Evolutionary conservation across 2,888 invertebrate species (phyloP).

Genomic region (Microdon myrmicae): DNA sequence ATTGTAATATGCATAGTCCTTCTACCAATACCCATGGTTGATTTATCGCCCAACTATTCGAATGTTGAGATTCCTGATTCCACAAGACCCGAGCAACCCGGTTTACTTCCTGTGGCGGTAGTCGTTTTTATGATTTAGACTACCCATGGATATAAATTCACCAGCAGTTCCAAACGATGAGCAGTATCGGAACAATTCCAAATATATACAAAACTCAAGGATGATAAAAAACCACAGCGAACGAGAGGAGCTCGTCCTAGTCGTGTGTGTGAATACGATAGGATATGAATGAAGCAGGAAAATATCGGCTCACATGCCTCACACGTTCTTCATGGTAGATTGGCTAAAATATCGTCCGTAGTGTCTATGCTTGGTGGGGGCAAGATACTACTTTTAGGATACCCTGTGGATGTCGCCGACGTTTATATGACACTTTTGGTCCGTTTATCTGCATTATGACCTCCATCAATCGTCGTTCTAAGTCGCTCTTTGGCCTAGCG

Average conservation of each 20-base stretch:
- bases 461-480: slow-evolving; percentile 50
- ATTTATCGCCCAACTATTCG: too few species aligned
- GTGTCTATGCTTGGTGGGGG: too few species aligned
- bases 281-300: slow-evolving; percentile 23
- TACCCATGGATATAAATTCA: too few species aligned
- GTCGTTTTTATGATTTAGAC: too few species aligned
- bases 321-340: slow-evolving; percentile 42
- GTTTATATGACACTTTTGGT: slow-evolving; percentile 41
- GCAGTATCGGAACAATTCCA: too few species aligned
- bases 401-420: slow-evolving; percentile 37
- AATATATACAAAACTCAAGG: too few species aligned
- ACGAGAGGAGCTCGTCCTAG: neutral
- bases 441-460: slow-evolving; percentile 52
- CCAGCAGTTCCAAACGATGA: too few species aligned
- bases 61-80: too few species aligned
- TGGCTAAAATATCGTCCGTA: slow-evolving; percentile 41
- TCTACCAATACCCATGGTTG: too few species aligned
- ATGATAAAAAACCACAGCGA: neutral
- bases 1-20: too few species aligned
- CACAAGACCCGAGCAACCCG: too few species aligned
- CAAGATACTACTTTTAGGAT: slow-evolving; percentile 3
- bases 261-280: neutral
- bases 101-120: too few species aligned
- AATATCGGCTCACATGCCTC: slow-evolving; percentile 32
- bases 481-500: slow-evolving; percentile 16